These are phyloP conservation scores for Anhinga rufa DNA, from an alignment of 2,113 vertebrate species.

Conservation along the genomic window DNA sequence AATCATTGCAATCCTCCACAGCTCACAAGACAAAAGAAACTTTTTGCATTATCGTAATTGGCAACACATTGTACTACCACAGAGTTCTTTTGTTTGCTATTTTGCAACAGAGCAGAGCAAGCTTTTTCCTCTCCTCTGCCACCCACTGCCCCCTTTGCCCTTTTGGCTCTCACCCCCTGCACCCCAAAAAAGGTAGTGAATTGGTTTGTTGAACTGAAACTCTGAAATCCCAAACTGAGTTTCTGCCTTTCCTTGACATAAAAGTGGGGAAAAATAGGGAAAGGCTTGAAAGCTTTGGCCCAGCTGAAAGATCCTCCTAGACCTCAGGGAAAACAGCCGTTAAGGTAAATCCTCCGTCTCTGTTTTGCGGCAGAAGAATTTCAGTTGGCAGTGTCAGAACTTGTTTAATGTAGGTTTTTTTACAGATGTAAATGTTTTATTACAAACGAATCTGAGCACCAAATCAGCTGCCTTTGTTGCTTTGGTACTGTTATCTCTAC, in stretches of 20 bases:
- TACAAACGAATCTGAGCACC: neutral
- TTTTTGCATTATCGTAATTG: slow-evolving; percentile 45
- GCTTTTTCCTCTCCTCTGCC: slow-evolving; percentile 3
- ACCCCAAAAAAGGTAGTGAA: neutral
- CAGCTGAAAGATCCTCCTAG: neutral
- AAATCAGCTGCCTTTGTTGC: neutral
- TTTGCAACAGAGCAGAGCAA: slow-evolving; percentile 11
- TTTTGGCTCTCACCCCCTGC: neutral
- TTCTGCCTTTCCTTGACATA: neutral
- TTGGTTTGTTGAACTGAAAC: neutral
- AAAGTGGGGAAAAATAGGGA: neutral
- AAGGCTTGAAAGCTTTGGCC: neutral
- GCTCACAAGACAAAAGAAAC: slow-evolving; percentile 49
- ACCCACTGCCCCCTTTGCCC: slow-evolving; percentile 3
- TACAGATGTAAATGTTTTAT: neutral
- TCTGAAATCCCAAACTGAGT: neutral
- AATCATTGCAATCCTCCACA: slow-evolving; percentile 43
- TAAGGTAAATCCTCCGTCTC: neutral
- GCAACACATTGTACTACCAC: slow-evolving; percentile 58
- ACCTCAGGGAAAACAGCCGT: neutral
- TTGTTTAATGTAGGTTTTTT: neutral
- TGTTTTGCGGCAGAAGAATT: neutral
- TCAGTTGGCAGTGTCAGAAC: neutral
- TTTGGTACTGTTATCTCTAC: neutral
- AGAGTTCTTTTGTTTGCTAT: slow-evolving; percentile 47